Evolutionary conservation across 2,888 invertebrate genomes (phyloP), one percentile per base, ranked within the genome.

Genomic region (Perizoma flavofasciatum): DNA sequence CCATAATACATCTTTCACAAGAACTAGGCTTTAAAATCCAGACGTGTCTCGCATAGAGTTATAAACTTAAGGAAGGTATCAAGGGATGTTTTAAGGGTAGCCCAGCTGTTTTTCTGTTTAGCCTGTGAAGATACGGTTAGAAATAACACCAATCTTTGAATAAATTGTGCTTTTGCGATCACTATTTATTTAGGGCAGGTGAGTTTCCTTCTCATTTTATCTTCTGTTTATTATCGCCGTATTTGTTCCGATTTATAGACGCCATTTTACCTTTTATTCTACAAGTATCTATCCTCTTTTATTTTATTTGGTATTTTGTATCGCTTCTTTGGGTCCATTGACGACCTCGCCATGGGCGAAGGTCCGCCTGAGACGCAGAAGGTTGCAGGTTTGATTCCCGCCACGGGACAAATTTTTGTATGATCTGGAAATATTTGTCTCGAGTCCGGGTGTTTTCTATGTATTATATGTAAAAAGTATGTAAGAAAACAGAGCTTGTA

Each of bases 171-270:
- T 61, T 57, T 55, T 55, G 48, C 59, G 49, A 58, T 57, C 45
- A 47, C 55, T 59, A 66, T 56, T 66, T 63, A 63, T 66, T 46
- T 49, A 49, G 51, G 41, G 55, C 59, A 61, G 51, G 58, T 60
- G 58, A 47, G 50, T 56, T 56, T 58, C 41, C 32, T 49, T 49
- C 46, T 53, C 58, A 34, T 58, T 60, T 57, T 61, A 54, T 61
- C 56, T 59, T 41, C 46, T 52, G 51, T 57, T 63, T 60, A 57
- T 49, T 59, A 57, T 54, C 47, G 39, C 46, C 43, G 46, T 60
- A 57, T 56, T 55, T 59, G 46, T 55, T 50, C 8, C 49, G n/a
- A 49, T 32, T 53, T 33, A 9, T 47, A 33, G 40, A 32, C 45
- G 22, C 46, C 35, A 49, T 48, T 50, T 48, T 47, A 32, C 10